Evolutionary conservation across 2,113 vertebrate genomes (phyloP).

Genomic region (Redunca redunca): DNA sequence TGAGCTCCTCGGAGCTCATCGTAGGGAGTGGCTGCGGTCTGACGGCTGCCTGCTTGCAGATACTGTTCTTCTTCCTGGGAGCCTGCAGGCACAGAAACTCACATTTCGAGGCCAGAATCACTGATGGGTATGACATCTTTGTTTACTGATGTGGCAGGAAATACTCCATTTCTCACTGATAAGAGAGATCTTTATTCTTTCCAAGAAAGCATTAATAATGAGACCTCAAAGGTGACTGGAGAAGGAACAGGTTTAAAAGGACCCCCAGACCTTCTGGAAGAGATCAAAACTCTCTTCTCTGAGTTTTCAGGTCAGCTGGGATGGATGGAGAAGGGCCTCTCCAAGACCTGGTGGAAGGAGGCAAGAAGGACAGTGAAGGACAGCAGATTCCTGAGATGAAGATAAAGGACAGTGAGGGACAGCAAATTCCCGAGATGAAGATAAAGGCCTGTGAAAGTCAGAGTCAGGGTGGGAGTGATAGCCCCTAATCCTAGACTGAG

Average conservation of each 20-base stretch:
- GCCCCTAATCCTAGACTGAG: not conserved
- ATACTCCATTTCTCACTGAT: not conserved
- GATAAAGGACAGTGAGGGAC: not conserved
- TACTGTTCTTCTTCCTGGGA: not conserved
- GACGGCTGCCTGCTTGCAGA: not conserved
- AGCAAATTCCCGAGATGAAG: not conserved
- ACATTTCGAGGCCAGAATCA: not conserved
- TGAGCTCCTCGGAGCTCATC: not conserved
- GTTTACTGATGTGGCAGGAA: not conserved
- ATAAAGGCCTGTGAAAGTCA: not conserved
- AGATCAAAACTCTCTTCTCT: not conserved
- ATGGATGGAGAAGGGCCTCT: not conserved
- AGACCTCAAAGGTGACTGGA: not conserved
- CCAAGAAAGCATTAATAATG: not conserved
- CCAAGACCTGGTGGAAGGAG: not conserved
- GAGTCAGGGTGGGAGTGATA: not conserved
- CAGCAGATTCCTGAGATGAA: too few relatives aligned
- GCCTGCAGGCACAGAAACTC: not conserved
- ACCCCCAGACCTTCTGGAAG: not conserved
- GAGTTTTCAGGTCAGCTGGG: not conserved
- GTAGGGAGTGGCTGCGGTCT: rapidly evolving
- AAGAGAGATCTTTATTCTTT: not conserved
- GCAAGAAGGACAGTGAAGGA: not conserved
- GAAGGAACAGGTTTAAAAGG: not conserved
- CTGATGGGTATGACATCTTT: not conserved